A percentile compares a stretch with the other conserved stretches of the same genome.
These are phyloP conservation scores for Tapirus indicus DNA, from an alignment of 2,797 vertebrate species.

Conservation along the genomic window DNA sequence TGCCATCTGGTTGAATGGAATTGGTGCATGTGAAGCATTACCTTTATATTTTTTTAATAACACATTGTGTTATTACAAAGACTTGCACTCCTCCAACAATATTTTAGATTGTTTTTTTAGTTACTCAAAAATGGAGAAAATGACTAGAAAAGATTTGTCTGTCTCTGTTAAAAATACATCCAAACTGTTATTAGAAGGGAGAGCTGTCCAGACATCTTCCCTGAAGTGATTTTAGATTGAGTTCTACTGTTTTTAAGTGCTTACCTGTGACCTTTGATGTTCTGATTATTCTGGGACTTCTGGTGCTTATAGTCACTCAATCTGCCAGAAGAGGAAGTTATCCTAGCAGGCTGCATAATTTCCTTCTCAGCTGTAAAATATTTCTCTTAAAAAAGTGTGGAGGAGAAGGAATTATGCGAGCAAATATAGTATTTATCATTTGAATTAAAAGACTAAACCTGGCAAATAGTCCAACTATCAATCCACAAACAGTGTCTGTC, in stretches of 20 bases:
- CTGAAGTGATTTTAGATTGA: background rate
- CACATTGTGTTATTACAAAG: background rate
- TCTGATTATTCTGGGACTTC: background rate
- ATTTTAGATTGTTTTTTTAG: background rate
- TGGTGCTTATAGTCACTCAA: background rate
- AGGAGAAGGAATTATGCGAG: slow-evolving; percentile 21
- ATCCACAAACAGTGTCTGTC: background rate
- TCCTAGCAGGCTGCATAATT: background rate
- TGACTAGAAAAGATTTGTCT: background rate
- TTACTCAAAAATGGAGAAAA: background rate
- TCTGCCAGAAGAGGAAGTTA: background rate
- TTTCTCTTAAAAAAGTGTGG: background rate
- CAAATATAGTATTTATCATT: slow-evolving; percentile 48
- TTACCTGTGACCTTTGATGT: background rate
- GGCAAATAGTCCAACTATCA: background rate
- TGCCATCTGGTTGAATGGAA: background rate
- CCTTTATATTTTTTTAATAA: background rate
- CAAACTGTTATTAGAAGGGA: background rate
- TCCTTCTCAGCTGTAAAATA: background rate
- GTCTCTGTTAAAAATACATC: background rate
- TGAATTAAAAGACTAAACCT: slow-evolving; percentile 58
- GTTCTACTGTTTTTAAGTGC: background rate
- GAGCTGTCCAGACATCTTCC: background rate
- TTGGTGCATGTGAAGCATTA: background rate
- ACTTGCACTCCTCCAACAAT: background rate